A percentile compares a stretch with the other conserved stretches of the same genome.
phyloP scores from a whole-genome alignment of 2,797 vertebrate genomes.

The Liparis tanakae region DNA sequence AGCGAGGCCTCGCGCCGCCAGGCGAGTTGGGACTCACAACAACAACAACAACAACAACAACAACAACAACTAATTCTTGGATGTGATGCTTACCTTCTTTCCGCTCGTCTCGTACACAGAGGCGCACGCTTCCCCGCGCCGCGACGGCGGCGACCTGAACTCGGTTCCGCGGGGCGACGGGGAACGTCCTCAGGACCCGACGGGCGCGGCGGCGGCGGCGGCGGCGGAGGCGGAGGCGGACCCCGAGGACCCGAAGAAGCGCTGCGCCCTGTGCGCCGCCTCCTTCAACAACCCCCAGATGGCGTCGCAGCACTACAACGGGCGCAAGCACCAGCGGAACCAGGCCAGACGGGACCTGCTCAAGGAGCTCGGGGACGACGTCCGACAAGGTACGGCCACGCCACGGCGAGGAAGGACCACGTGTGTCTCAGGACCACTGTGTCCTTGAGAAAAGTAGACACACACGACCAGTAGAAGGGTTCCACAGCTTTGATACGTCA shows the following conservation, averaged over 20 bases:
- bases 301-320: slow-evolving; percentile 87
- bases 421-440: no score
- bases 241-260: slow-evolving; percentile 82
- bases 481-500: no score
- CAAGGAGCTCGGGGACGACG: slow-evolving; percentile 75
- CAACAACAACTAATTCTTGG: no score
- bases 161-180: slow-evolving; percentile 12
- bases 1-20: slow-evolving; percentile 59
- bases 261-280: slow-evolving; percentile 84
- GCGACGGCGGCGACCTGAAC: slow-evolving; percentile 22
- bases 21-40: slow-evolving; percentile 52
- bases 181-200: slow-evolving; percentile 33
- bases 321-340: slow-evolving; percentile 89
- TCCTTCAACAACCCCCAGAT: slow-evolving; percentile 85
- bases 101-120: slow-evolving; percentile 15
- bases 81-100: no score
- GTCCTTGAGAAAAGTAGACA: no score
- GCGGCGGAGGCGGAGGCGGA: slow-evolving; percentile 68
- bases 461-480: no score
- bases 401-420: no score
- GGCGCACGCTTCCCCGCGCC: neutral
- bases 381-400: slow-evolving; percentile 46
- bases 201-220: slow-evolving; percentile 3
- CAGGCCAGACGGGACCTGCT: slow-evolving; percentile 79
- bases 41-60: no score